Evolutionary conservation across 2,797 vertebrate genomes (phyloP).

Genomic region (Myiotriccus ornatus): DNA sequence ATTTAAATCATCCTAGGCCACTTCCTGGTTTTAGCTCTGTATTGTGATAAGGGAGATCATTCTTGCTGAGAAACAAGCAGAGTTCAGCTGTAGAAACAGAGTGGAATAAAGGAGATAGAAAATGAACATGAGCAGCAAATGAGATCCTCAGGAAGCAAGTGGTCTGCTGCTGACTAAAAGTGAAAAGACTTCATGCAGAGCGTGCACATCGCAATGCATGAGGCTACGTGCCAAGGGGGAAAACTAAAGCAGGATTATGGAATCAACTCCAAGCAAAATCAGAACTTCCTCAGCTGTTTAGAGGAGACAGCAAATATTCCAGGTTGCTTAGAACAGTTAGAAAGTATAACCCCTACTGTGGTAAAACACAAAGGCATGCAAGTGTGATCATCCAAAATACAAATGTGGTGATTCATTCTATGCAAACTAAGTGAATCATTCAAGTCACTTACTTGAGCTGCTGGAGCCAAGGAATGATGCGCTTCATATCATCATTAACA

Average conservation of each 20-base stretch:
- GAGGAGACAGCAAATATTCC: background rate
- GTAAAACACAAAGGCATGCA: background rate
- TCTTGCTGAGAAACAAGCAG: constrained; percentile 5
- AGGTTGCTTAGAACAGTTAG: background rate
- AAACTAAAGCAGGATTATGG: background rate
- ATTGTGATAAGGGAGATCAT: background rate
- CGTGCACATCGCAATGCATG: background rate
- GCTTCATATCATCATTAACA: constrained; percentile 96
- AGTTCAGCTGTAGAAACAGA: background rate
- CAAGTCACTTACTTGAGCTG: constrained; percentile 89
- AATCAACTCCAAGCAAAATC: background rate
- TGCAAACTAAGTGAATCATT: constrained; percentile 6
- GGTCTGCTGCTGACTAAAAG: background rate
- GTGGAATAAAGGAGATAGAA: background rate
- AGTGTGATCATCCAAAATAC: background rate
- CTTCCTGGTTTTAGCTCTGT: background rate
- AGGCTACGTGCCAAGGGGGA: background rate
- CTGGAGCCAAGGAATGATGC: constrained; percentile 92
- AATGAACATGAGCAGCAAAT: background rate
- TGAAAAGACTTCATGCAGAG: background rate
- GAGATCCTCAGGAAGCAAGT: background rate
- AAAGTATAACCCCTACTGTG: background rate
- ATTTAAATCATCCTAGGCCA: constrained; percentile 18
- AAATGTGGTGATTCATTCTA: background rate
- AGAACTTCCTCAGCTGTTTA: background rate